Evolutionary conservation across 2,888 invertebrate genomes (phyloP).

Genomic region (Agriotes lineatus): DNA sequence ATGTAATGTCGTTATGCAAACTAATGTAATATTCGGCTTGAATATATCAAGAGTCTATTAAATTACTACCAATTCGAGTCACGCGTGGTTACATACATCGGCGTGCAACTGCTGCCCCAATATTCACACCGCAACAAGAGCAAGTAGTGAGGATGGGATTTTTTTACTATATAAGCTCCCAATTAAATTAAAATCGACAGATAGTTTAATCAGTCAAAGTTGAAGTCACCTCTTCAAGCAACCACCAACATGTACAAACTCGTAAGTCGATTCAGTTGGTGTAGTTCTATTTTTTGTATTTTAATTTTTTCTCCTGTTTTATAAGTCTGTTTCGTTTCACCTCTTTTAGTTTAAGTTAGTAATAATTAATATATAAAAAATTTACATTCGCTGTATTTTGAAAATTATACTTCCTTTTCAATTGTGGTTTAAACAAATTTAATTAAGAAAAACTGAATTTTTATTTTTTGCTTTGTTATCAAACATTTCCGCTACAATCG

Average conservation of each 20-base stretch:
- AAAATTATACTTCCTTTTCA: too few relatives aligned
- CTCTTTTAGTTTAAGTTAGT: too few relatives aligned
- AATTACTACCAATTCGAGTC: background rate
- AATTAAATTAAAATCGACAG: background rate
- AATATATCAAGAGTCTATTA: background rate
- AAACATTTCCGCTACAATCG: too few relatives aligned
- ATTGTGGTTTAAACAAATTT: too few relatives aligned
- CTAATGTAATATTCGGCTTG: background rate
- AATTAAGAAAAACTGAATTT: too few relatives aligned
- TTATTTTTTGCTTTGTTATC: too few relatives aligned
- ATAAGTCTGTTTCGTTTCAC: too few relatives aligned
- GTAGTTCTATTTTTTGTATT: too few relatives aligned
- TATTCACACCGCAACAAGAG: constrained; percentile 3
- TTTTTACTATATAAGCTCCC: constrained; percentile 24
- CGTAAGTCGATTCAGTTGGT: too few relatives aligned
- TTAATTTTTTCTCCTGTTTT: too few relatives aligned
- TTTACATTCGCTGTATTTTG: too few relatives aligned
- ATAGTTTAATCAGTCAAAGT: background rate
- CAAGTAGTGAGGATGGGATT: constrained; percentile 19
- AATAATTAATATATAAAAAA: too few relatives aligned
- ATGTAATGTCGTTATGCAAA: background rate
- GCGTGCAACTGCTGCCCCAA: background rate
- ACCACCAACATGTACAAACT: constrained; percentile 14
- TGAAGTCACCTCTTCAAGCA: background rate
- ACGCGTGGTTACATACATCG: constrained; percentile 3